Conservation (phyloP, 2,113 vertebrate genomes). For the Gasterosteus aculeatus region DNA sequence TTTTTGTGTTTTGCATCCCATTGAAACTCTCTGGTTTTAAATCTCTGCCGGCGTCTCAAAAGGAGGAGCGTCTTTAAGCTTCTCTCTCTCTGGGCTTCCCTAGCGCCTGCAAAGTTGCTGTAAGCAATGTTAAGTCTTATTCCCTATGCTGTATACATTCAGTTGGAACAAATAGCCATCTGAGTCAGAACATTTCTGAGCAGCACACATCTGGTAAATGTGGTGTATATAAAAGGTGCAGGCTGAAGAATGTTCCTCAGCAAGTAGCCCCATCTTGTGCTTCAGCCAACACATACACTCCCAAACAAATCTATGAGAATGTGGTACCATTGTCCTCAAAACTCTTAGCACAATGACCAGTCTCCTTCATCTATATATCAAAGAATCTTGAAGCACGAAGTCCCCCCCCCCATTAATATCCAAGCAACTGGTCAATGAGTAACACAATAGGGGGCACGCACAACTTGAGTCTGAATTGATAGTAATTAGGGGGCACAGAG, state of each 20-base stretch:
- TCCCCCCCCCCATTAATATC: slow-evolving; percentile 12
- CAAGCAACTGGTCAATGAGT: slow-evolving; percentile 3
- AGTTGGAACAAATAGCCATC: slow-evolving; percentile 3
- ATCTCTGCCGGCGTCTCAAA: slow-evolving; percentile 21
- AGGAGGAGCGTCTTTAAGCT: slow-evolving; percentile 31
- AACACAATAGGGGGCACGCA: slow-evolving; percentile 27
- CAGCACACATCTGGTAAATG: background rate
- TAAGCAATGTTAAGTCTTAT: slow-evolving; percentile 58
- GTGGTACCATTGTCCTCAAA: slow-evolving; percentile 22
- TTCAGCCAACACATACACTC: slow-evolving; percentile 2
- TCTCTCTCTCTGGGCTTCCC: slow-evolving; percentile 19
- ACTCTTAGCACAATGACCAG: slow-evolving; percentile 20
- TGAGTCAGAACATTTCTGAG: slow-evolving; percentile 15
- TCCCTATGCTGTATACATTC: slow-evolving; percentile 13
- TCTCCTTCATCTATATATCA: slow-evolving; percentile 13
- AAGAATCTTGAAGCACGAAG: slow-evolving; percentile 5
- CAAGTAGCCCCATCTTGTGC: background rate
- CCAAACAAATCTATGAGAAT: slow-evolving; percentile 15
- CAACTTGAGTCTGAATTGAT: slow-evolving; percentile 20
- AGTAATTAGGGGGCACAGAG: slow-evolving; percentile 43
- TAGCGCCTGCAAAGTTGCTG: slow-evolving; percentile 36
- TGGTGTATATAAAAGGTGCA: background rate
- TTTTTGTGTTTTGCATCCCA: slow-evolving; percentile 42
- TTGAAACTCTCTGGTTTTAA: slow-evolving; percentile 47
- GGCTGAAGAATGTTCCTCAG: background rate